Conservation (phyloP, 2,797 vertebrate genomes). For the Florisuga fusca region DNA sequence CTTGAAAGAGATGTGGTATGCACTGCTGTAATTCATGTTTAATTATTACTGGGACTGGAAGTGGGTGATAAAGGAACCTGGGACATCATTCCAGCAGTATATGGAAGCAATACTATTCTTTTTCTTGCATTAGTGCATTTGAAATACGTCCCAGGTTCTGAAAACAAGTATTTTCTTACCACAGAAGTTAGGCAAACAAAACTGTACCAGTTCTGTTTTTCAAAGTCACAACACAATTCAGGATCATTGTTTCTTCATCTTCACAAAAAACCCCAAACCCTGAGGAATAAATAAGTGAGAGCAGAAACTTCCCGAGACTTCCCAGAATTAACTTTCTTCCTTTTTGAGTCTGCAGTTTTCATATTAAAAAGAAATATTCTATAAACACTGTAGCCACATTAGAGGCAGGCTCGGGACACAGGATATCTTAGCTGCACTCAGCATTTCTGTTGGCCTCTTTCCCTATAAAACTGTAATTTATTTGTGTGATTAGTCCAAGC, state of each 20-base stretch:
- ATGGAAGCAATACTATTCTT: background rate
- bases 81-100: background rate
- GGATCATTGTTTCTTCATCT: background rate
- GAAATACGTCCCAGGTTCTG: background rate
- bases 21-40: background rate
- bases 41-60: background rate
- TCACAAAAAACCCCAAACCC: background rate
- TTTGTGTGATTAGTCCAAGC: background rate
- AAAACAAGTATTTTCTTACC: background rate
- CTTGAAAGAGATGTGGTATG: background rate
- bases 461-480: background rate
- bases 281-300: background rate
- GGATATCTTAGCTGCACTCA: background rate
- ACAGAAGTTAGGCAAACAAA: background rate
- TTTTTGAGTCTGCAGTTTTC: background rate
- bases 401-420: background rate
- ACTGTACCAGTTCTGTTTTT: background rate
- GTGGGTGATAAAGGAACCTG: background rate
- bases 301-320: background rate
- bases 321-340: background rate
- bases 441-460: background rate
- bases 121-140: background rate
- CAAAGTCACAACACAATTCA: background rate
- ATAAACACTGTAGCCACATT: background rate
- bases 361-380: background rate